Evolutionary conservation across 1,140 invertebrate genomes (phyloP).

Genomic region (Halyomorpha halys): DNA sequence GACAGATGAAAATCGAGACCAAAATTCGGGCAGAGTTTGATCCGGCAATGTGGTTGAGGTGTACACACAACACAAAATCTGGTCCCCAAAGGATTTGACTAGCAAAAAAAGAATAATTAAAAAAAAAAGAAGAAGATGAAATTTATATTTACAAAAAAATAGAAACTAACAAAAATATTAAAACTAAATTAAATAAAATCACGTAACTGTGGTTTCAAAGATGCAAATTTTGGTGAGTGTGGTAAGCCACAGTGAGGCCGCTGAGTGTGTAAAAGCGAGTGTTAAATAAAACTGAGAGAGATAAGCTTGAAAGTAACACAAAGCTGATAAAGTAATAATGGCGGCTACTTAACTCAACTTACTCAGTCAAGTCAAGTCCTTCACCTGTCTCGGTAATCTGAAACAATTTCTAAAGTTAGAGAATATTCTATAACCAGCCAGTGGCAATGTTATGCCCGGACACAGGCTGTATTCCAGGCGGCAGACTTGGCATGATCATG

Average conservation of each 20-base stretch:
- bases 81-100: conserved; percentile 1
- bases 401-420: too few relatives aligned
- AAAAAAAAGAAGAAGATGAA: background rate
- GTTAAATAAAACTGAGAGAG: too few relatives aligned
- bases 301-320: too few relatives aligned
- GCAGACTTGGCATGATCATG: conserved; percentile 42
- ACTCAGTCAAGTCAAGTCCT: too few relatives aligned
- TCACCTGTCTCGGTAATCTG: too few relatives aligned
- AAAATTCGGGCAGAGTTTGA: background rate
- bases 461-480: conserved; percentile 50
- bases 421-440: conserved; percentile 45
- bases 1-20: background rate
- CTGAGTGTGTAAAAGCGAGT: too few relatives aligned
- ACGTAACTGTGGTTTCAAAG: background rate
- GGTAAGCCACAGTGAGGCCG: conserved; percentile 2
- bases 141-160: background rate
- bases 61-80: conserved; percentile 5
- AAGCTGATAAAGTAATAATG: too few relatives aligned
- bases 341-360: too few relatives aligned
- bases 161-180: background rate
- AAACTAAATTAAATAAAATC: background rate
- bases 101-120: background rate
- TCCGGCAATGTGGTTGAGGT: background rate
- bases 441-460: conserved; percentile 49
- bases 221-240: background rate